Percentiles rank a stretch among this genome's conserved stretches.
phyloP scores from a whole-genome alignment of 2,888 invertebrate species.

The Rhaphigaster nebulosa region DNA sequence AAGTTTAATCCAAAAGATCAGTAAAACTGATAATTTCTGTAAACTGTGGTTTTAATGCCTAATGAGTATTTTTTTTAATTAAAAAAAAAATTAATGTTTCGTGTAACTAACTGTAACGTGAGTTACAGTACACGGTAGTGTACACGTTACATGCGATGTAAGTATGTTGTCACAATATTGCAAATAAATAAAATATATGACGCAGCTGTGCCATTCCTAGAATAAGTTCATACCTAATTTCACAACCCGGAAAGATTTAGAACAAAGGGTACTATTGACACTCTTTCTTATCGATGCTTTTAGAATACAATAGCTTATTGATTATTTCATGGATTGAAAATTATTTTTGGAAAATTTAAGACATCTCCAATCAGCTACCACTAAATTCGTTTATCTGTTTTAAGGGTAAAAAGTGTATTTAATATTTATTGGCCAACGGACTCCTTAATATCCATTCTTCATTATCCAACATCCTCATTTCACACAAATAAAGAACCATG shows the following conservation, averaged over 20 bases:
- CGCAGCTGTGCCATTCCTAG: not conserved
- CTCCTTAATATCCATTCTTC: too few species aligned
- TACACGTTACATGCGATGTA: not conserved
- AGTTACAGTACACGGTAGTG: too few species aligned
- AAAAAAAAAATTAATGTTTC: too few species aligned
- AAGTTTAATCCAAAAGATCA: not conserved
- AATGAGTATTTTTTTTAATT: too few species aligned
- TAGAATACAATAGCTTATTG: not conserved
- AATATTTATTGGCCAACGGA: not conserved
- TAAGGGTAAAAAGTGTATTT: not conserved
- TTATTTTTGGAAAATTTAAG: not conserved
- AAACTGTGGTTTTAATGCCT: too few species aligned
- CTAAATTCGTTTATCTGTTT: not conserved
- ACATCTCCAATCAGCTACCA: not conserved
- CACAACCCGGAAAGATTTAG: not conserved
- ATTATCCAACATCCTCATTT: too few species aligned
- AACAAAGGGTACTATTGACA: not conserved
- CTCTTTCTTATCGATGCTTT: not conserved
- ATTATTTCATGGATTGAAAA: not conserved
- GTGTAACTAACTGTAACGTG: too few species aligned
- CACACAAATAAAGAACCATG: too few species aligned
- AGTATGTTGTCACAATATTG: not conserved
- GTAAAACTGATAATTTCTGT: not conserved
- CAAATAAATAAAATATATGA: not conserved
- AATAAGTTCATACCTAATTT: not conserved